Conservation (phyloP, 2,888 invertebrate species). For the Aporophyla nigra region DNA sequence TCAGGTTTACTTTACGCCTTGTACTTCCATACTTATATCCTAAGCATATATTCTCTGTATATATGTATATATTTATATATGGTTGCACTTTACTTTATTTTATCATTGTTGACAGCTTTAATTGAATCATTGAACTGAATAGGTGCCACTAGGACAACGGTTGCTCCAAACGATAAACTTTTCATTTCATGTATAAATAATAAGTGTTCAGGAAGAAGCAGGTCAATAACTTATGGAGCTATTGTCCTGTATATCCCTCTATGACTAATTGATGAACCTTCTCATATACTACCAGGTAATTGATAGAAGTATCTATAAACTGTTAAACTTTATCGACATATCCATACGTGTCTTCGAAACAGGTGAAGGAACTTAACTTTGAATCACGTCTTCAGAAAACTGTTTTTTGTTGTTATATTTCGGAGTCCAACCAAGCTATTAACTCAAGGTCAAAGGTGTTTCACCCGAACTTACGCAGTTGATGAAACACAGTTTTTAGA, state of each 20-base stretch:
- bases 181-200: conserved; percentile 9
- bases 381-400: conserved; percentile 47
- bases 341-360: conserved; percentile 14
- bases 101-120: conserved; percentile 1
- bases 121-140: background rate
- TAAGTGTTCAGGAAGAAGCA: conserved; percentile 2
- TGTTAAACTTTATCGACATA: conserved; percentile 24
- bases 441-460: conserved; percentile 68
- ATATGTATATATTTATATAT: too few relatives aligned
- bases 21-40: background rate
- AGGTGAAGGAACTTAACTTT: conserved; percentile 39
- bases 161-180: conserved; percentile 12
- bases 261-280: conserved; percentile 17
- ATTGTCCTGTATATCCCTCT: conserved; percentile 39
- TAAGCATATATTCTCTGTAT: conserved; percentile 2
- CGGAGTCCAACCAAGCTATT: conserved; percentile 32
- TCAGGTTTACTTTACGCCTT: conserved; percentile 7
- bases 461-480: conserved; percentile 56
- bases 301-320: conserved; percentile 7
- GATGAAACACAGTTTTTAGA: conserved; percentile 59
- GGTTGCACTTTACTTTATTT: background rate
- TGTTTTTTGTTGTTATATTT: conserved; percentile 37
- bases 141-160: background rate
- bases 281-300: conserved; percentile 13
- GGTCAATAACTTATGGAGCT: conserved; percentile 34